phyloP scores from a whole-genome alignment of 2,113 vertebrate species.

The Psephotus haematonotus region DNA sequence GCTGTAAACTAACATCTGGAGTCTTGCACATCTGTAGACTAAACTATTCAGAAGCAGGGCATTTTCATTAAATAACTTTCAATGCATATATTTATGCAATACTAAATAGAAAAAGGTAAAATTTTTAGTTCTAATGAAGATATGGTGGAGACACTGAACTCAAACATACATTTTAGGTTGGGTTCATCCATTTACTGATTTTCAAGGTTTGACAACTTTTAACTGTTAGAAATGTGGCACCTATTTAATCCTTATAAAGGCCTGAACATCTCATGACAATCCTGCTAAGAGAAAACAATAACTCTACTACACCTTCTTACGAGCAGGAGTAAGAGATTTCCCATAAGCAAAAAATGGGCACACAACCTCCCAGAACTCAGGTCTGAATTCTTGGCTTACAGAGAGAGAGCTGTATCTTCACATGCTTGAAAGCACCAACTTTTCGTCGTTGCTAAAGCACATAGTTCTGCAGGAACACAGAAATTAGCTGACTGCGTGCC shows the following conservation, averaged over 20 bases:
- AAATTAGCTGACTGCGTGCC: background rate
- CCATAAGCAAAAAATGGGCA: background rate
- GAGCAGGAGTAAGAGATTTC: background rate
- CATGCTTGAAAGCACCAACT: background rate
- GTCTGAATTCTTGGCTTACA: background rate
- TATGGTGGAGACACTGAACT: background rate
- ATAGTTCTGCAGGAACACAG: background rate
- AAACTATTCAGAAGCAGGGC: background rate
- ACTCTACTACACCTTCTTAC: background rate
- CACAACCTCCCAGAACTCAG: background rate
- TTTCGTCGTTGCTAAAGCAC: background rate
- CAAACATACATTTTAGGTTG: background rate
- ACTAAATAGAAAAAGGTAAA: background rate
- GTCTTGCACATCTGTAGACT: background rate
- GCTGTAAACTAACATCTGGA: conserved; percentile 26
- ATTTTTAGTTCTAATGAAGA: background rate
- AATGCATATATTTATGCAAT: background rate
- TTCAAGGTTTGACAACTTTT: background rate
- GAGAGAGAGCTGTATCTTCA: background rate
- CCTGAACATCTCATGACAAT: background rate
- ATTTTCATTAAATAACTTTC: background rate
- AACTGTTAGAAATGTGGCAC: background rate
- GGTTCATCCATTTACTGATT: background rate
- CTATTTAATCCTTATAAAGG: background rate
- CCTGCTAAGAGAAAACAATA: background rate